These are phyloP conservation scores for Cavia porcellus DNA, from an alignment of 2,113 vertebrate genomes.

Conservation along the genomic window DNA sequence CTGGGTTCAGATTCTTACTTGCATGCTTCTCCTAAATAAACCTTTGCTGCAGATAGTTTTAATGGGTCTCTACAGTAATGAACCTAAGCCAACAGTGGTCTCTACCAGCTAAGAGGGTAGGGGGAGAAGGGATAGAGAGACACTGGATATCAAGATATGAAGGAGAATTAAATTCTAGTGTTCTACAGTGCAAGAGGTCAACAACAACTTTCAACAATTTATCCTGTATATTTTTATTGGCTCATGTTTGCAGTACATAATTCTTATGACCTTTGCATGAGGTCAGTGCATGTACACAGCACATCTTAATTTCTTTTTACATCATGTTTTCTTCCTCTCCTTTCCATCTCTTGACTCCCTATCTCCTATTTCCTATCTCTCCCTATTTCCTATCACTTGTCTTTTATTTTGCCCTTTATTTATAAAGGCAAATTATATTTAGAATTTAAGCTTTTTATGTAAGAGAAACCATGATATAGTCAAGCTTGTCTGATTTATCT, in stretches of 20 bases:
- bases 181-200: neutral
- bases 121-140: neutral
- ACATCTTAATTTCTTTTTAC: neutral
- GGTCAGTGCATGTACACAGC: neutral
- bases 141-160: neutral
- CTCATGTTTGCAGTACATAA: neutral
- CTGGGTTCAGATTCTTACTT: neutral
- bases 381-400: neutral
- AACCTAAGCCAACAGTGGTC: neutral
- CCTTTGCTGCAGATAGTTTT: neutral
- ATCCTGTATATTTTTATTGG: neutral
- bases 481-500: neutral
- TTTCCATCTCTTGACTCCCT: neutral
- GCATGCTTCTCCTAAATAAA: too few species aligned
- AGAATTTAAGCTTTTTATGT: neutral
- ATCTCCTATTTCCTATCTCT: neutral
- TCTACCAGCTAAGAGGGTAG: neutral
- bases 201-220: neutral
- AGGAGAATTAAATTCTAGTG: neutral
- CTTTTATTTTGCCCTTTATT: neutral
- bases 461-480: neutral
- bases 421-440: neutral
- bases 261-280: neutral
- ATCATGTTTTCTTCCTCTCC: neutral
- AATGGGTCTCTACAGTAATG: neutral